Evolutionary conservation across 2,113 vertebrate species (phyloP), one percentile per base, ranked within the genome.

Genomic region (Peucedramus taeniatus): DNA sequence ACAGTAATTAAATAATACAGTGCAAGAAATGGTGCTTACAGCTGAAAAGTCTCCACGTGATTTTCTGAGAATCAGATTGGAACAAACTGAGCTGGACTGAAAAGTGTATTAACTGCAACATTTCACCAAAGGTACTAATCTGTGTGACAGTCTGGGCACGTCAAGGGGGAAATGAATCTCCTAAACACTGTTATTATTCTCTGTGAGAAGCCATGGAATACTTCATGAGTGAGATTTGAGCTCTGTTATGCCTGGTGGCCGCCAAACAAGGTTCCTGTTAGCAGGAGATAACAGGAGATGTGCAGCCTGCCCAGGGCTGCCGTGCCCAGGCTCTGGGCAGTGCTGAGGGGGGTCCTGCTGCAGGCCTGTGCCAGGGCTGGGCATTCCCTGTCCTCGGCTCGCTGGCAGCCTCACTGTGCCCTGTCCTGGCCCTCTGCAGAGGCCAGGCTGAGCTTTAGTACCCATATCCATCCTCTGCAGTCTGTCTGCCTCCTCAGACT

Each of bases 381-480:
- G 54, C 0, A 0, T 37, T 57, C 35, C 69, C 61, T 57, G 4
- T n/a, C 10, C 59, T 42, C 0, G 7, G 20, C 13, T 19, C 1
- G 7, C 27, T 39, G 75, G 42, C 37, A 50, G 35, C 1, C 0
- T 4, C 28, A 24, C 8, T 40, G 39, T 61, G 37, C 33, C 2
- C 40, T 64, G 40, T n/a, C 15, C 22, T 35, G 6, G 14, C 28
- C 3, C 0, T 33, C 66, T 21, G 23, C 39, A 42, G 31, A 49
- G 40, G 30, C 80, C 16, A 0, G 68, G 53, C 50, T 57, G 42
- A 65, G 69, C 64, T 74, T 22, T 5, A 10, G 27, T 26, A 2
- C 39, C 30, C 19, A 0, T 3, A 2, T 11, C 51, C 7, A 18
- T 27, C 42, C 31, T 0, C 24, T 42, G 16, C 1, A 0, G 27